These are phyloP conservation scores for Pelobates cultripes DNA, from an alignment of 2,797 vertebrate species.

Conservation along the genomic window DNA sequence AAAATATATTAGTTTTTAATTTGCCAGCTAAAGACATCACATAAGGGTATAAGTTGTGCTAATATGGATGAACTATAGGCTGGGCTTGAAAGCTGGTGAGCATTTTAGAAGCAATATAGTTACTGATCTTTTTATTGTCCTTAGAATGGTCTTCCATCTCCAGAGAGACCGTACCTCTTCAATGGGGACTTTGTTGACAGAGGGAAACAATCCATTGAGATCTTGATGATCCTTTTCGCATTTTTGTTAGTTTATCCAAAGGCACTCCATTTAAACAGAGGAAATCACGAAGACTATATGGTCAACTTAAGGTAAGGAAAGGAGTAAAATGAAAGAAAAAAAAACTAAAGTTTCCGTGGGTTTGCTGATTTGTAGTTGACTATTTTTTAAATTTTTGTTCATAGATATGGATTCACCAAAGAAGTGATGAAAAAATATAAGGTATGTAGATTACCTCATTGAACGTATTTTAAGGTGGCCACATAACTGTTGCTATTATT, in stretches of 20 bases:
- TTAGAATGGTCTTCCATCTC: conserved; percentile 91
- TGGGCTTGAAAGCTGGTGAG: too few species aligned
- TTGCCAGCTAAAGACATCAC: too few species aligned
- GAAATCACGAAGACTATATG: conserved; percentile 93
- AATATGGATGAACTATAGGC: too few species aligned
- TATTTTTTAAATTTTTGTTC: conserved; percentile 60
- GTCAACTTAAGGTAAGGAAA: conserved; percentile 85
- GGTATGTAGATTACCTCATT: conserved; percentile 66
- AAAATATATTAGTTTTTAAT: too few species aligned
- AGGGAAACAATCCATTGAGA: conserved; percentile 88
- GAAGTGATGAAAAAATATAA: conserved; percentile 93
- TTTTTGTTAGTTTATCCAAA: conserved; percentile 91
- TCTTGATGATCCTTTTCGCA: conserved; percentile 87
- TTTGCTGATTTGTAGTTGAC: background rate
- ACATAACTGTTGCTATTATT: too few species aligned
- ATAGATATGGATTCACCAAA: conserved; percentile 92
- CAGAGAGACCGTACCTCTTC: conserved; percentile 88
- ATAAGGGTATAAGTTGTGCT: too few species aligned
- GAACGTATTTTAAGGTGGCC: too few species aligned
- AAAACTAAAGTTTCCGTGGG: background rate
- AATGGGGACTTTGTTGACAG: conserved; percentile 95
- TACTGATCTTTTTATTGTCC: background rate
- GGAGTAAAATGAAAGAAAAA: too few species aligned
- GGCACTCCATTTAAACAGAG: conserved; percentile 88
- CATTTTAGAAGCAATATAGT: too few species aligned